phyloP scores from a whole-genome alignment of 2,113 vertebrate species.

The Mionectes macconnelli region DNA sequence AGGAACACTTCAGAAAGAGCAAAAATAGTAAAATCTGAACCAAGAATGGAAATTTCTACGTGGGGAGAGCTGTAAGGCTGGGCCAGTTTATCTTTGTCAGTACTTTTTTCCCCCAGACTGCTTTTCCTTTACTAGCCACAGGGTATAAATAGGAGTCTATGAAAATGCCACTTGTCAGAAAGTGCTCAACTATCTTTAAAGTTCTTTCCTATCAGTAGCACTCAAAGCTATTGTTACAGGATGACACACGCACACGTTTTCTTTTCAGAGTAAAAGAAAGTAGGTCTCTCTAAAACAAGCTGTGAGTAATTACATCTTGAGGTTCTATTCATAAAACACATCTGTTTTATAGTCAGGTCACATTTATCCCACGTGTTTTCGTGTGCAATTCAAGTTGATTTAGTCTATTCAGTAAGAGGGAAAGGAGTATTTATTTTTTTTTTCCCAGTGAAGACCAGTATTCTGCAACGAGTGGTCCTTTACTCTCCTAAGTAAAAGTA shows the following conservation, averaged over 20 bases:
- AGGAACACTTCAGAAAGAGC: neutral
- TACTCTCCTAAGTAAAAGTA: neutral
- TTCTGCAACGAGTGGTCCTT: neutral
- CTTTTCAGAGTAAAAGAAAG: neutral
- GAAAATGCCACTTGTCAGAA: neutral
- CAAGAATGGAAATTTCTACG: neutral
- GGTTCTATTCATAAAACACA: constrained; percentile 30
- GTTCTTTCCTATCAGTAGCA: neutral
- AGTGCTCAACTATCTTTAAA: neutral
- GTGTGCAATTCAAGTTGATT: constrained; percentile 7
- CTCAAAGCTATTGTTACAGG: neutral
- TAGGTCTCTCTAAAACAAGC: constrained; percentile 29
- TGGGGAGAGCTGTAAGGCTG: neutral
- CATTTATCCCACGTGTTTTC: neutral
- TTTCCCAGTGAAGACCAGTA: neutral
- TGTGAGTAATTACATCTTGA: constrained; percentile 45
- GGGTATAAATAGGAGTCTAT: neutral
- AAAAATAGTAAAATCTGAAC: neutral
- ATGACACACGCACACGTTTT: neutral
- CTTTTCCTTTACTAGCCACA: neutral
- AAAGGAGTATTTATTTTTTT: neutral
- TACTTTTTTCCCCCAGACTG: rapidly evolving
- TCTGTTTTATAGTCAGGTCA: constrained; percentile 31
- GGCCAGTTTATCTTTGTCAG: neutral
- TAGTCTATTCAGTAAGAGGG: neutral